Percentiles rank a stretch among this genome's conserved stretches.
Evolutionary conservation across 2,113 vertebrate genomes (phyloP).

Genomic region (Pituophis catenifer): DNA sequence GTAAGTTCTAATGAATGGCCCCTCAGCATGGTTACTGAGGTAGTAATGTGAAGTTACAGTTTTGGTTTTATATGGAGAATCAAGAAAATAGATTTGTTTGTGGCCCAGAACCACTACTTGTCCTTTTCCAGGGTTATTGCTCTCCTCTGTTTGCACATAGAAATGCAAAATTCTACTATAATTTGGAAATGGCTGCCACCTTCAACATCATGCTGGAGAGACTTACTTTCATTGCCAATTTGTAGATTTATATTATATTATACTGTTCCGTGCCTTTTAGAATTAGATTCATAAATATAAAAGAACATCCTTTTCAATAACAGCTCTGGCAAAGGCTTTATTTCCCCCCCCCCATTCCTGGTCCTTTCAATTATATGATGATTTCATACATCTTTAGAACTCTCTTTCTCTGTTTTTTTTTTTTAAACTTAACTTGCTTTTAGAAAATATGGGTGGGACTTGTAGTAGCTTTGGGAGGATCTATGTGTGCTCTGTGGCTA

Average conservation of each 20-base stretch:
- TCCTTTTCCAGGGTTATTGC: not conserved
- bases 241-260: not conserved
- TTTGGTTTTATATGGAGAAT: not conserved
- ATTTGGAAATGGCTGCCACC: not conserved
- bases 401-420: not conserved
- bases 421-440: not conserved
- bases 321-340: not conserved
- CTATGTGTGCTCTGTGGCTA: not conserved
- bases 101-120: not conserved
- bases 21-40: not conserved
- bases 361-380: not conserved
- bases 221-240: not conserved
- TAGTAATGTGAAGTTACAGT: not conserved
- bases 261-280: not conserved
- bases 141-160: not conserved
- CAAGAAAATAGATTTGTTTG: not conserved
- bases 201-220: not conserved
- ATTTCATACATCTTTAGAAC: not conserved
- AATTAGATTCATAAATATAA: not conserved
- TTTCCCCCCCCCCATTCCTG: not conserved
- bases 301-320: not conserved
- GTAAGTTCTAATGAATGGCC: constrained; percentile 67
- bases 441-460: not conserved
- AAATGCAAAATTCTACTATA: not conserved
- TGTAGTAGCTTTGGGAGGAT: not conserved